phyloP scores from a whole-genome alignment of 1,140 invertebrate species.

The Bombus waltoni region DNA sequence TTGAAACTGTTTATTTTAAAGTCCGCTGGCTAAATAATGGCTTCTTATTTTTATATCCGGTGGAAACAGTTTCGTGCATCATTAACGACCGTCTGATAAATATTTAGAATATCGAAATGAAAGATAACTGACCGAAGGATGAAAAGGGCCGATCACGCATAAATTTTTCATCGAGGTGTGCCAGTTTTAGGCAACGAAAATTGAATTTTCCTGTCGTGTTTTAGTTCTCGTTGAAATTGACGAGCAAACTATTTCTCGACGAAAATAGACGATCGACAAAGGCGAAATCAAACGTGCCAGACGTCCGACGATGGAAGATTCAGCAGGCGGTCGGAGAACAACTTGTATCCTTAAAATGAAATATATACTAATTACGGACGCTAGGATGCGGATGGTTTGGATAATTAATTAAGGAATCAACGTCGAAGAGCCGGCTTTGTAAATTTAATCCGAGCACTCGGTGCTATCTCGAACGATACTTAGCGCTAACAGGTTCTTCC shows the following conservation, averaged over 20 bases:
- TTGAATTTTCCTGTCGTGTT: constrained; percentile 39
- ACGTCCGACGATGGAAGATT: background rate
- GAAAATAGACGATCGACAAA: constrained; percentile 10
- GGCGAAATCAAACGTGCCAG: background rate
- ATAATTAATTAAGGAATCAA: background rate
- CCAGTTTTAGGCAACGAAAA: constrained; percentile 35
- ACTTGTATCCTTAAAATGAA: background rate
- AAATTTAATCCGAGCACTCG: background rate
- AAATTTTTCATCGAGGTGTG: background rate
- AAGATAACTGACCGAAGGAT: background rate
- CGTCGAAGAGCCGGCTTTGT: background rate
- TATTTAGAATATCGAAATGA: background rate
- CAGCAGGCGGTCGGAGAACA: background rate
- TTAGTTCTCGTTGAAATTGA: constrained; percentile 53
- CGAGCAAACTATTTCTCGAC: background rate
- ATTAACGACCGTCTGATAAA: background rate
- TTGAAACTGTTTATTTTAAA: background rate
- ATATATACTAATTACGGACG: background rate
- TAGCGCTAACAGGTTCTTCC: background rate
- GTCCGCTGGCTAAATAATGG: background rate
- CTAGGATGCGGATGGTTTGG: too few relatives aligned
- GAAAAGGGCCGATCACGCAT: background rate
- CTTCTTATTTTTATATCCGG: background rate
- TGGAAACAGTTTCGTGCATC: background rate
- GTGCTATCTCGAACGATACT: background rate